These are phyloP conservation scores for Coptodon bakossiorum DNA, from an alignment of 2,113 vertebrate genomes.

Conservation along the genomic window DNA sequence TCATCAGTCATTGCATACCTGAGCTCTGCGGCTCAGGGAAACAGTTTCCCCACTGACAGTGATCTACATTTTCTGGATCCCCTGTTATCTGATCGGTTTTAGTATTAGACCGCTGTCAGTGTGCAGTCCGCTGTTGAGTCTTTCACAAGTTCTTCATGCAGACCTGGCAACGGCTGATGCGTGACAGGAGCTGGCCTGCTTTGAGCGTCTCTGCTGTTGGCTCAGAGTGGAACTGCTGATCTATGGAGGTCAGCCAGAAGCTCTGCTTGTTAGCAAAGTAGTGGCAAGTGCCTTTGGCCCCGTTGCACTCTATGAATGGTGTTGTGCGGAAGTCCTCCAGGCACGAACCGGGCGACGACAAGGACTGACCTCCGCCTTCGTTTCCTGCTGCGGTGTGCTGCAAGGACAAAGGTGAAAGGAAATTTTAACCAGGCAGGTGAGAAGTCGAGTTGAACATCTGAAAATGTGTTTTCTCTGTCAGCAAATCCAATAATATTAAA, in stretches of 20 bases:
- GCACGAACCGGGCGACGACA: slow-evolving; percentile 95
- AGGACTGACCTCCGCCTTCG: slow-evolving; percentile 91
- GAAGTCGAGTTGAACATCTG: neutral
- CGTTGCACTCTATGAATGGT: slow-evolving; percentile 96
- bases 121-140: neutral
- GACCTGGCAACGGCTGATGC: slow-evolving; percentile 97
- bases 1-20: slow-evolving; percentile 13
- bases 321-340: slow-evolving; percentile 95
- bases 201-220: slow-evolving; percentile 85
- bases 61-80: neutral
- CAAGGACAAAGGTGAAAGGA: neutral
- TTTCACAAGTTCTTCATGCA: slow-evolving; percentile 98
- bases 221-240: slow-evolving; percentile 80
- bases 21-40: neutral
- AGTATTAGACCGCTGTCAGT: neutral
- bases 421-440: neutral
- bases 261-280: slow-evolving; percentile 97
- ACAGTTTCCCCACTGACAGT: neutral
- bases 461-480: neutral
- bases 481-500: neutral
- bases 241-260: slow-evolving; percentile 91
- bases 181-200: slow-evolving; percentile 88
- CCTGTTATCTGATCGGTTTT: neutral
- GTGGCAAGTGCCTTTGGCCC: slow-evolving; percentile 91
- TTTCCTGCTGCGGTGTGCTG: slow-evolving; percentile 94